Evolutionary conservation across 2,113 vertebrate genomes (phyloP).

Genomic region (Alouatta palliata): DNA sequence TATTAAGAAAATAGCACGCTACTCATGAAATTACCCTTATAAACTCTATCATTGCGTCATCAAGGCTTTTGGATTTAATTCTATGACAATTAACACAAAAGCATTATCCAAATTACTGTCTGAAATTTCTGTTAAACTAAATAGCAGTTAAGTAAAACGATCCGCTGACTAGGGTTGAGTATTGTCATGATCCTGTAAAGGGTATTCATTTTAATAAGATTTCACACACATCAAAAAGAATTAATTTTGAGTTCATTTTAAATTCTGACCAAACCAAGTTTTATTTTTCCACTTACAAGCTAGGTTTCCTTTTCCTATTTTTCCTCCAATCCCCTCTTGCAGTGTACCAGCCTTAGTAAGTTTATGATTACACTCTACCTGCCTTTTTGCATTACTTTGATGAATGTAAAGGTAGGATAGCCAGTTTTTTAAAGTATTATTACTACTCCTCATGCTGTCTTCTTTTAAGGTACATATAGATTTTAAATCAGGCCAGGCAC

Average conservation of each 20-base stretch:
- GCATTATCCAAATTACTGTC: neutral
- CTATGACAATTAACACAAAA: neutral
- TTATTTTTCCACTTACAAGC: neutral
- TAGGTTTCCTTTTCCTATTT: neutral
- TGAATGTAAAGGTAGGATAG: neutral
- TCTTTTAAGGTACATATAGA: neutral
- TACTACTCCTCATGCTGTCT: neutral
- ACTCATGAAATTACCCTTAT: neutral
- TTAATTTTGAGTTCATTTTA: conserved; percentile 19
- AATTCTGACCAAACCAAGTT: neutral
- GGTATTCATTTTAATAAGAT: neutral
- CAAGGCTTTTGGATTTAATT: neutral
- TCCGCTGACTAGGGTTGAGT: neutral
- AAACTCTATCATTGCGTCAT: neutral
- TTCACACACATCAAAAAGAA: neutral
- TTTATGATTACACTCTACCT: neutral
- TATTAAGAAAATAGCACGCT: neutral
- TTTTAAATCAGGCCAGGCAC: too few relatives aligned
- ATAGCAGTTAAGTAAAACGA: neutral
- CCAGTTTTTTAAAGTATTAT: neutral
- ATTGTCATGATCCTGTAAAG: neutral
- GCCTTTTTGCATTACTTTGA: neutral
- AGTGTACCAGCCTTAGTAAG: neutral
- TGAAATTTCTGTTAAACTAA: neutral
- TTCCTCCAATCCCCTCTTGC: neutral